Percentiles rank a stretch among this genome's conserved stretches.
phyloP scores from a whole-genome alignment of 1,140 invertebrate genomes.

The Saccostrea cuccullata region DNA sequence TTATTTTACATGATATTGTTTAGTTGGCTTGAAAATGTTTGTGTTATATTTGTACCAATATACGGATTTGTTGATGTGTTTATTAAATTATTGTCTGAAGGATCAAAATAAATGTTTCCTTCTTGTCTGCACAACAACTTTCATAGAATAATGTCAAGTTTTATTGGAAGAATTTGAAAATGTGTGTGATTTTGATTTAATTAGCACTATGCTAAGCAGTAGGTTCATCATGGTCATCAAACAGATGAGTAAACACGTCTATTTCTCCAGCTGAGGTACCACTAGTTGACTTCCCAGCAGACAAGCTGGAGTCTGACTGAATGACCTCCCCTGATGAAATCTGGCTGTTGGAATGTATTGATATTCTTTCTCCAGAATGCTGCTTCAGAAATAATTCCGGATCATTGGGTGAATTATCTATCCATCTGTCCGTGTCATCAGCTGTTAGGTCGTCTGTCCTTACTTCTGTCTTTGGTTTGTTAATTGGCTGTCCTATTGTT shows the following conservation, averaged over 20 bases:
- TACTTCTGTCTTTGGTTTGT: not conserved
- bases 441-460: not conserved
- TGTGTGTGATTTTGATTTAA: not conserved
- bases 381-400: not conserved
- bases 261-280: conserved; percentile 15
- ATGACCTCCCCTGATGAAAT: not conserved
- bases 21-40: too few species aligned
- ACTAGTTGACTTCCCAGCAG: not conserved
- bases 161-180: not conserved
- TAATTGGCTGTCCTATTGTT: not conserved
- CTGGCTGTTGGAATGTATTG: not conserved
- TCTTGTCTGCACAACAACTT: not conserved
- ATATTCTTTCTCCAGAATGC: not conserved
- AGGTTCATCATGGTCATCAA: conserved; percentile 45
- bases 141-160: not conserved
- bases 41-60: too few species aligned
- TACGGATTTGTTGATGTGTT: not conserved
- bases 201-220: not conserved
- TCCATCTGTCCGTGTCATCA: not conserved
- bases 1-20: too few species aligned
- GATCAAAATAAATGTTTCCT: not conserved
- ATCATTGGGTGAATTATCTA: not conserved
- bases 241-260: conserved; percentile 52
- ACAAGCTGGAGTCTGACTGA: conserved; percentile 5
- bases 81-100: not conserved